Evolutionary conservation across 2,113 vertebrate genomes (phyloP).

Genomic region (Furnarius figulus): DNA sequence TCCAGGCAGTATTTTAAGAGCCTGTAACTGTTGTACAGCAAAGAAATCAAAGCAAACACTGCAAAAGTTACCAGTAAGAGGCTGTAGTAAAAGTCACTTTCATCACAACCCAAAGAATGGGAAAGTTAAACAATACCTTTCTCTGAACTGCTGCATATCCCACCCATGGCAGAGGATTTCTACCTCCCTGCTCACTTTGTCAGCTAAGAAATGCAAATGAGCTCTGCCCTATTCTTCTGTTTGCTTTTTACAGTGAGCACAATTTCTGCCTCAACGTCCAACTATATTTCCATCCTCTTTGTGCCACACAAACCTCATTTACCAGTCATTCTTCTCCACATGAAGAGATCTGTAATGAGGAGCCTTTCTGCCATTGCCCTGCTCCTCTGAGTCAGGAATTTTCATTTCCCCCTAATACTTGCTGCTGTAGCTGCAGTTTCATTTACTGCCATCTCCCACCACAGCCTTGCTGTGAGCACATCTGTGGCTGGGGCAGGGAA

Average conservation of each 20-base stretch:
- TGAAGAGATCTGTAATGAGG: constrained; percentile 70
- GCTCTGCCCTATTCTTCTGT: constrained; percentile 20
- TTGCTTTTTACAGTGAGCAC: constrained; percentile 60
- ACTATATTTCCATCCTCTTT: constrained; percentile 67
- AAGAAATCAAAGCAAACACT: not conserved
- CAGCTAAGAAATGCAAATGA: constrained; percentile 45
- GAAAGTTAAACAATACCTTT: not conserved
- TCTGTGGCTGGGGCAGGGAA: constrained; percentile 47
- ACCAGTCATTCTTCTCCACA: constrained; percentile 63
- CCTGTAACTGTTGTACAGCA: not conserved
- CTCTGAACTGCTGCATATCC: not conserved
- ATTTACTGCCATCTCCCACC: constrained; percentile 45
- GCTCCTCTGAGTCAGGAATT: constrained; percentile 65
- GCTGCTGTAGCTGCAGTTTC: constrained; percentile 62
- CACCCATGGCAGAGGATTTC: not conserved
- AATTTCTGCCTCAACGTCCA: constrained; percentile 63
- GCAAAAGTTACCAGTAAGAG: not conserved
- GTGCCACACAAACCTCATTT: constrained; percentile 68
- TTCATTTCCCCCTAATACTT: constrained; percentile 60
- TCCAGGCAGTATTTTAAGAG: not conserved
- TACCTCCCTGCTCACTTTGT: not conserved
- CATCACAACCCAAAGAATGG: not conserved
- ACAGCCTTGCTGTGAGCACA: constrained; percentile 53
- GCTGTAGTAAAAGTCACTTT: not conserved
- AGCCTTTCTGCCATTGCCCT: constrained; percentile 69